A percentile compares a stretch with the other conserved stretches of the same genome.
These are phyloP conservation scores for Pachliopta kotzebuea DNA, from an alignment of 2,888 invertebrate genomes.

Conservation along the genomic window DNA sequence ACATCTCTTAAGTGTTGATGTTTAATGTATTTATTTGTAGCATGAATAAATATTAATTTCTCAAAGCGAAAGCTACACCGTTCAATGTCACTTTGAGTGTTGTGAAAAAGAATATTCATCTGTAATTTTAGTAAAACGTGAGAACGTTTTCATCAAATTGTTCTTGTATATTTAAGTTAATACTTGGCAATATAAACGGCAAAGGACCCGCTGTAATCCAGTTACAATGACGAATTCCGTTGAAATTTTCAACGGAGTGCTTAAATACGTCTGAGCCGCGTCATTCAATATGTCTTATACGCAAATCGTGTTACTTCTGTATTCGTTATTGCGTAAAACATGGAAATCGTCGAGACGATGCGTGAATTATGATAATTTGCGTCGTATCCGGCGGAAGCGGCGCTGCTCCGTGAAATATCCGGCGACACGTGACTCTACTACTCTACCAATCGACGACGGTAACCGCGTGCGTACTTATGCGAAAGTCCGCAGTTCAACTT, in stretches of 20 bases:
- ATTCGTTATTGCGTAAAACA: constrained; percentile 41
- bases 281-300: constrained; percentile 40
- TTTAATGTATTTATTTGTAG: neutral
- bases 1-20: neutral
- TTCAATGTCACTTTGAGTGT: neutral
- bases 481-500: too few species aligned
- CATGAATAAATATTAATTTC: too few species aligned
- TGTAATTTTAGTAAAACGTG: neutral
- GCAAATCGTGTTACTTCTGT: constrained; percentile 40
- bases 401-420: constrained; percentile 35
- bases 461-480: too few species aligned
- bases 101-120: neutral
- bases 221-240: constrained; percentile 18
- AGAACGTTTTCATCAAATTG: constrained; percentile 1
- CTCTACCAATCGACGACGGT: neutral
- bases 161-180: constrained; percentile 6
- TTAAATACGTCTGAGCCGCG: constrained; percentile 25
- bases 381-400: constrained; percentile 37
- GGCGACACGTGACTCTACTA: constrained; percentile 37
- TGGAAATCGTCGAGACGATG: constrained; percentile 41
- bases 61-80: neutral
- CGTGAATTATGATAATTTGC: constrained; percentile 52
- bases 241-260: constrained; percentile 22
- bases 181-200: constrained; percentile 8
- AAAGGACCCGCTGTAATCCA: constrained; percentile 17